These are phyloP conservation scores for Hypselothyrea guttata DNA, from an alignment of 2,888 invertebrate species.

Conservation along the genomic window DNA sequence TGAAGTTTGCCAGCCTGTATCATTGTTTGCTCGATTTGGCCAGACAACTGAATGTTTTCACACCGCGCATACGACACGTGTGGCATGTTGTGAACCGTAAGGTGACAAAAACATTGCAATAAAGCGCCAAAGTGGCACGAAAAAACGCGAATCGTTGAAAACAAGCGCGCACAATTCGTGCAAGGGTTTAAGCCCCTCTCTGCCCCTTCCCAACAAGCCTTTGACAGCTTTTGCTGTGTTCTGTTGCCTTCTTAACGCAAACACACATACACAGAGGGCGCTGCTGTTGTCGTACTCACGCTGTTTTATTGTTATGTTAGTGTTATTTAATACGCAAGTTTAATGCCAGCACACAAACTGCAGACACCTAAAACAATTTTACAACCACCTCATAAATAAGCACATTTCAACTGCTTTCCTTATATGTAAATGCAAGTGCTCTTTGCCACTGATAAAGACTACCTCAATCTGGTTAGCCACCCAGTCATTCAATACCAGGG, in stretches of 20 bases:
- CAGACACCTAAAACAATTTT: slow-evolving; percentile 69
- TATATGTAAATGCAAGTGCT: slow-evolving; percentile 36
- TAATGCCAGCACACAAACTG: slow-evolving; percentile 64
- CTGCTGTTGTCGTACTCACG: slow-evolving; percentile 43
- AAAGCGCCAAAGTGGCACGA: slow-evolving; percentile 48
- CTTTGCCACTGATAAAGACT: slow-evolving; percentile 41
- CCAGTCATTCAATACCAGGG: too few species aligned
- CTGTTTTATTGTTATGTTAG: slow-evolving; percentile 70
- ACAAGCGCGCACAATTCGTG: slow-evolving; percentile 32
- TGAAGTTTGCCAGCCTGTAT: slow-evolving; percentile 34
- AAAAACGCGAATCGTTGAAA: slow-evolving; percentile 28
- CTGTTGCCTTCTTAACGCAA: slow-evolving; percentile 15
- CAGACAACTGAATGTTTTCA: slow-evolving; percentile 22
- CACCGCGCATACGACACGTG: slow-evolving; percentile 54
- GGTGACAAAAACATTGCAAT: slow-evolving; percentile 53
- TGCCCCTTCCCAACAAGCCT: neutral
- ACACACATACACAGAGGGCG: neutral
- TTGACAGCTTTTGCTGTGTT: slow-evolving; percentile 16
- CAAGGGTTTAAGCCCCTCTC: slow-evolving; percentile 43
- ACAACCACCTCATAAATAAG: slow-evolving; percentile 63
- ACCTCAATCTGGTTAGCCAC: slow-evolving; percentile 49
- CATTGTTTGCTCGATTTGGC: slow-evolving; percentile 26
- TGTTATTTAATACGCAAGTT: slow-evolving; percentile 74
- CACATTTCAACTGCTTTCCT: slow-evolving; percentile 52
- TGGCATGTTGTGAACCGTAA: slow-evolving; percentile 35